Evolutionary conservation across 2,113 vertebrate genomes (phyloP), one percentile per base, ranked within the genome.

Genomic region (Ciconia stormi): DNA sequence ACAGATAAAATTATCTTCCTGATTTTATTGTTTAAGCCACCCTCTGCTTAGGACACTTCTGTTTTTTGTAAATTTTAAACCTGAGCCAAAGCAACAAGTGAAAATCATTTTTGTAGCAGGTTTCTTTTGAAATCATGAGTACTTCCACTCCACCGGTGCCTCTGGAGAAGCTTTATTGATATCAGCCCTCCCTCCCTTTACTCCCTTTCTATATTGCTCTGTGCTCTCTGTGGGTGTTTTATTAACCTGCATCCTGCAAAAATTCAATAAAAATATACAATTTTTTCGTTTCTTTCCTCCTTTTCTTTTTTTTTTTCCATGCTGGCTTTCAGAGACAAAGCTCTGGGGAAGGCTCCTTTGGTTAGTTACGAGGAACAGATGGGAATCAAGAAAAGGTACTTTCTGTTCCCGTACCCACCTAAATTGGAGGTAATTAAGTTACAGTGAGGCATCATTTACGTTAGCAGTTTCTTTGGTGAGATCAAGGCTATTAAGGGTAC

Each of bases 361-460:
- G 93, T 94, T 96, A 73, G 84, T 93, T 96, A 88, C 0, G 3
- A 96, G 79, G 94, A 97, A 93, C 94, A 96, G 94, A 96, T 95
- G 89, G 95, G 95, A 97, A 93, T 88, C 91, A 83, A 88, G 91
- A 30, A 82, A 95, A 96, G 89, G 95, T 91, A 44, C 65, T 52
- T 89, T 93, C 91, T 89, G 59, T 94, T 82, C 82, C 81, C 3
- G 40, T 94, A 78, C 91, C 93, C 95, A 91, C 84, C 80, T 94
- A 84, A 95, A 96, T 93, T 94, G 94, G 65, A 96, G 93, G 89
- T 94, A 96, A 94, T 97, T 95, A 84, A 96, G 96, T 97, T 97
- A 79, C 82, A 82, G 81, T 59, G 80, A 97, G 82, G 55, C 95
- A 97, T 97, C 97, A 82, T 98, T 96, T 96, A 88, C n/a, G 59